Evolutionary conservation across 2,888 invertebrate species (phyloP).

Genomic region (Disparrhopalites patrizii): DNA sequence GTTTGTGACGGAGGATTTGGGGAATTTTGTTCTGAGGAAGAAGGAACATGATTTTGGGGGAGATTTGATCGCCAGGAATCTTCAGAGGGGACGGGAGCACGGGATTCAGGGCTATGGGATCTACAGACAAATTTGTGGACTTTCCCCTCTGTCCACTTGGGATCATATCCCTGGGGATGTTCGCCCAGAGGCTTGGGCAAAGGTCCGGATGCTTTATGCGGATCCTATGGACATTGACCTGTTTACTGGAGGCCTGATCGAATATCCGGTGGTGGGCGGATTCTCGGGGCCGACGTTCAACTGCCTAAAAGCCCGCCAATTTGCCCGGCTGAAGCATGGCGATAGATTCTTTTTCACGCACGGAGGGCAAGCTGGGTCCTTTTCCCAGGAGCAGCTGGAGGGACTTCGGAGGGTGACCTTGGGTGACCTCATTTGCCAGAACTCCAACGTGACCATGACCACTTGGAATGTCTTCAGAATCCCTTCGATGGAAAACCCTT

Average conservation of each 20-base stretch:
- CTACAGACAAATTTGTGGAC: slow-evolving; percentile 36
- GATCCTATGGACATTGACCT: slow-evolving; percentile 69
- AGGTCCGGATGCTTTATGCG: slow-evolving; percentile 32
- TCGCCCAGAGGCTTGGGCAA: slow-evolving; percentile 34
- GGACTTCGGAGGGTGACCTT: slow-evolving; percentile 33
- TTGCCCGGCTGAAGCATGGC: slow-evolving; percentile 37
- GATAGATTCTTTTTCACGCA: slow-evolving; percentile 46
- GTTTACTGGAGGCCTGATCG: slow-evolving; percentile 76
- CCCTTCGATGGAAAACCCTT: slow-evolving; percentile 39
- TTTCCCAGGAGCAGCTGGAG: slow-evolving; percentile 29
- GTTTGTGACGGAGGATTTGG: slow-evolving; percentile 39
- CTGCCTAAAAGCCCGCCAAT: slow-evolving; percentile 61
- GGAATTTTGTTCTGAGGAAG: slow-evolving; percentile 36
- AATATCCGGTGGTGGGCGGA: slow-evolving; percentile 71
- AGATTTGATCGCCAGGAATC: slow-evolving; percentile 38
- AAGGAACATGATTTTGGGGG: slow-evolving; percentile 37
- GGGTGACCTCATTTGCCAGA: slow-evolving; percentile 45
- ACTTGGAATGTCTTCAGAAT: slow-evolving; percentile 37
- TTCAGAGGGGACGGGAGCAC: slow-evolving; percentile 41
- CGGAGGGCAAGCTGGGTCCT: slow-evolving; percentile 32
- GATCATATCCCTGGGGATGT: slow-evolving; percentile 34
- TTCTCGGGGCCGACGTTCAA: slow-evolving; percentile 83
- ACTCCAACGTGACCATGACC: slow-evolving; percentile 34
- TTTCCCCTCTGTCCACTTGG: slow-evolving; percentile 35
- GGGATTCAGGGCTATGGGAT: slow-evolving; percentile 35